These are phyloP conservation scores for Lathamus discolor DNA, from an alignment of 2,113 vertebrate genomes.

Conservation along the genomic window DNA sequence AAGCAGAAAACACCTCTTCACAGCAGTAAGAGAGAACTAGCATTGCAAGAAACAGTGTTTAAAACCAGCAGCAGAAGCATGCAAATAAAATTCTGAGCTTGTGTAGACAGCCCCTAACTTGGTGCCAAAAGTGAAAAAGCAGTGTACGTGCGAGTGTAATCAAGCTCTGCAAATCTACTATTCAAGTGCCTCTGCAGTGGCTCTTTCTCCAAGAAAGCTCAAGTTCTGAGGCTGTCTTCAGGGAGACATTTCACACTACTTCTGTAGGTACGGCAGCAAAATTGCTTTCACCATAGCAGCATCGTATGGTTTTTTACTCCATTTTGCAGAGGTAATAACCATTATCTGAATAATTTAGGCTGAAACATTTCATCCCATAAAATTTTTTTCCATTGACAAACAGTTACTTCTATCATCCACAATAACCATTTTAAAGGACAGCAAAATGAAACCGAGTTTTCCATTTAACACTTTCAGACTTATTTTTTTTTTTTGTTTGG, in stretches of 20 bases:
- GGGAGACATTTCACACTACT: conserved; percentile 31
- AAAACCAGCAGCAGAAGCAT: background rate
- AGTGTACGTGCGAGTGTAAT: background rate
- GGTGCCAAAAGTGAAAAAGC: conserved; percentile 11
- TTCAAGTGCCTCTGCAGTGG: background rate
- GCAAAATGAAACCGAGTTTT: background rate
- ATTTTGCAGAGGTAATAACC: conserved; percentile 40
- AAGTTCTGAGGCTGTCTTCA: background rate
- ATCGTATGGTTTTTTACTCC: background rate
- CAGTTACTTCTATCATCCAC: conserved; percentile 34
- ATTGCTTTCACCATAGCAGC: background rate
- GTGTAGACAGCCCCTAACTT: background rate
- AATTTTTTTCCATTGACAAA: conserved; percentile 8
- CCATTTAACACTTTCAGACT: background rate
- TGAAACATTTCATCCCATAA: conserved; percentile 15
- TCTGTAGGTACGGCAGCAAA: background rate
- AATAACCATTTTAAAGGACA: background rate
- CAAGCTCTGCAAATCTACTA: background rate
- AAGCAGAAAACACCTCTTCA: conserved; percentile 23
- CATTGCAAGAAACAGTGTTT: background rate
- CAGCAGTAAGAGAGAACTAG: background rate
- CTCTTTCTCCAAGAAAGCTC: background rate
- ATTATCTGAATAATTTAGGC: conserved; percentile 51
- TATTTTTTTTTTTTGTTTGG: background rate
- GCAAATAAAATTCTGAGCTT: background rate